Evolutionary conservation across 2,888 invertebrate genomes (phyloP).

Genomic region (Chesias legatella): DNA sequence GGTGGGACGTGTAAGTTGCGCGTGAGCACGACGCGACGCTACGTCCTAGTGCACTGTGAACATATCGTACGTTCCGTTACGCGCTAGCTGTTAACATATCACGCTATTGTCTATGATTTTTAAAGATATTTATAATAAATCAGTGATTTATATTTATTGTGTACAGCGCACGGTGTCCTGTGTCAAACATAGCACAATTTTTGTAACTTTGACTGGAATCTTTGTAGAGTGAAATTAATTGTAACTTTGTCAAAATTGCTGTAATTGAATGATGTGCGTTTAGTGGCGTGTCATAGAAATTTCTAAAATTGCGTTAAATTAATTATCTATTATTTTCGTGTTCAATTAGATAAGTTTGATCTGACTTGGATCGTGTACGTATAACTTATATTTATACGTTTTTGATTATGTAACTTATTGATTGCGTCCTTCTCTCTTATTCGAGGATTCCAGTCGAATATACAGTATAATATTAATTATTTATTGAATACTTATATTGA

Average conservation of each 20-base stretch:
- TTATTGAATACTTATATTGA: conserved; percentile 41
- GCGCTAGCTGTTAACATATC: conserved; percentile 62
- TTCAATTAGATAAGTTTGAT: too few relatives aligned
- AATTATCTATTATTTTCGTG: too few relatives aligned
- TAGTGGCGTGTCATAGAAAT: too few relatives aligned
- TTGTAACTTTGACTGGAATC: conserved; percentile 37
- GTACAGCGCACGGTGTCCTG: conserved; percentile 46
- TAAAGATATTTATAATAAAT: conserved; percentile 32
- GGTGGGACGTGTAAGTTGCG: too few relatives aligned
- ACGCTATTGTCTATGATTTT: conserved; percentile 46
- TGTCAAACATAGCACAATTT: conserved; percentile 59
- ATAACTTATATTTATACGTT: too few relatives aligned
- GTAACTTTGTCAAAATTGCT: not conserved
- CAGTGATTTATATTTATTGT: conserved; percentile 31
- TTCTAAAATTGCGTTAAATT: too few relatives aligned
- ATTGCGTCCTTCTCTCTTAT: conserved; percentile 9
- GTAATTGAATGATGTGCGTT: too few relatives aligned
- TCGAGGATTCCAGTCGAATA: conserved; percentile 21
- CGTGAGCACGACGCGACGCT: too few relatives aligned
- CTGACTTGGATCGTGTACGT: too few relatives aligned
- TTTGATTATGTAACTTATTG: too few relatives aligned
- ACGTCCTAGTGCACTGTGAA: conserved; percentile 21
- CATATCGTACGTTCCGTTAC: too few relatives aligned
- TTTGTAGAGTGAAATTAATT: conserved; percentile 24
- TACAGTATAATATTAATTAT: conserved; percentile 29